These are phyloP conservation scores for Eira barbara DNA, from an alignment of 2,113 vertebrate genomes.

Conservation along the genomic window DNA sequence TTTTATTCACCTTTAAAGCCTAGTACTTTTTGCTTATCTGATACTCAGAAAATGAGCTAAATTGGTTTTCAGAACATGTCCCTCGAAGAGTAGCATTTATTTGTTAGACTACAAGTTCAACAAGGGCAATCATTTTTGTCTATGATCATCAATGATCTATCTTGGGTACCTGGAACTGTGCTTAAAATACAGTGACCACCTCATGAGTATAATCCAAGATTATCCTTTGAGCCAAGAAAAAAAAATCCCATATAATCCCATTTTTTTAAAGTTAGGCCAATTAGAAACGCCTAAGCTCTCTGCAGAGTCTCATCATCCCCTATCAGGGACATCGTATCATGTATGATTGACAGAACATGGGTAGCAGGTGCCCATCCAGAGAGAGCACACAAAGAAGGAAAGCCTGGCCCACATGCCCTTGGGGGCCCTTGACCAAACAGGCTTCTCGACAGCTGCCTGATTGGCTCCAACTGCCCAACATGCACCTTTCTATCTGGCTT, in stretches of 20 bases:
- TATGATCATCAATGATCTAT: conserved; percentile 12
- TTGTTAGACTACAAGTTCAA: background rate
- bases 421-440: background rate
- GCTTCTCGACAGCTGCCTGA: background rate
- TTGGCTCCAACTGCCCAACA: background rate
- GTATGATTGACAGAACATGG: background rate
- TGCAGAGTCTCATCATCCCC: background rate
- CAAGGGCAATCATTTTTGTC: background rate
- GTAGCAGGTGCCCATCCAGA: background rate
- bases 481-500: background rate
- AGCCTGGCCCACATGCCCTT: background rate
- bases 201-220: background rate
- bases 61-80: background rate
- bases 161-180: background rate
- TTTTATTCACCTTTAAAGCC: background rate
- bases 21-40: background rate
- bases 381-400: background rate
- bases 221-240: background rate
- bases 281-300: background rate
- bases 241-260: background rate
- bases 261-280: background rate
- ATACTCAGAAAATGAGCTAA: background rate
- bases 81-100: background rate
- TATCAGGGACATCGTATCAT: background rate
- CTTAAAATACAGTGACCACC: background rate